Conservation (phyloP, 2,797 vertebrate species). For the Chaenodraco wilsoni region DNA sequence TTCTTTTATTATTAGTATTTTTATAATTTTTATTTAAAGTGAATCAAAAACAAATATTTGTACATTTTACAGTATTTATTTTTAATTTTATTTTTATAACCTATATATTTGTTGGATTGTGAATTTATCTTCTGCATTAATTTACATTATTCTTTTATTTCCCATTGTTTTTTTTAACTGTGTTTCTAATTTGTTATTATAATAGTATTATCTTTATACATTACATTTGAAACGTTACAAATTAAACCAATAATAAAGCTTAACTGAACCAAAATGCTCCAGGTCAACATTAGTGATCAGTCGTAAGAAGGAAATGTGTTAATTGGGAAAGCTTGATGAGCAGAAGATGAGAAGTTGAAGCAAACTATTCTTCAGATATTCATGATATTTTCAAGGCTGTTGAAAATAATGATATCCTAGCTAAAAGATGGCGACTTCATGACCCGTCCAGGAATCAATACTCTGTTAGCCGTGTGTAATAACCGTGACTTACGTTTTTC, state of each 20-base stretch:
- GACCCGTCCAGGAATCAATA: constrained; percentile 19
- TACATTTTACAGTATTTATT: too few species aligned
- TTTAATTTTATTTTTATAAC: too few species aligned
- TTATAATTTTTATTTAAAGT: background rate
- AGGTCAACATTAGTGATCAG: background rate
- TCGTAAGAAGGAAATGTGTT: constrained; percentile 7
- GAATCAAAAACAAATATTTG: background rate
- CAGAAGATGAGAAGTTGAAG: background rate
- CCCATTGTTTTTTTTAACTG: too few species aligned
- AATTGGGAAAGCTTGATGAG: background rate
- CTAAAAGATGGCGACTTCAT: constrained; percentile 5
- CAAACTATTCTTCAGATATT: constrained; percentile 4
- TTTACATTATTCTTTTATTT: too few species aligned
- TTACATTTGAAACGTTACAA: too few species aligned
- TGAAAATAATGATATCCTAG: background rate
- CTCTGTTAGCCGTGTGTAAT: constrained; percentile 2
- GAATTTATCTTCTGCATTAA: too few species aligned
- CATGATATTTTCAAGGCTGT: background rate
- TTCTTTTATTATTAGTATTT: too few species aligned
- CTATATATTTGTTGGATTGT: too few species aligned
- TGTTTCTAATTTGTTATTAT: too few species aligned
- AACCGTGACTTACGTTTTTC: constrained; percentile 82
- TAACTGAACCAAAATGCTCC: background rate
- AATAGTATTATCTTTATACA: too few species aligned
- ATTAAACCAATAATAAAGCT: too few species aligned